Evolutionary conservation across 2,888 invertebrate genomes (phyloP).

Genomic region (Reticulitermes lucifugus): DNA sequence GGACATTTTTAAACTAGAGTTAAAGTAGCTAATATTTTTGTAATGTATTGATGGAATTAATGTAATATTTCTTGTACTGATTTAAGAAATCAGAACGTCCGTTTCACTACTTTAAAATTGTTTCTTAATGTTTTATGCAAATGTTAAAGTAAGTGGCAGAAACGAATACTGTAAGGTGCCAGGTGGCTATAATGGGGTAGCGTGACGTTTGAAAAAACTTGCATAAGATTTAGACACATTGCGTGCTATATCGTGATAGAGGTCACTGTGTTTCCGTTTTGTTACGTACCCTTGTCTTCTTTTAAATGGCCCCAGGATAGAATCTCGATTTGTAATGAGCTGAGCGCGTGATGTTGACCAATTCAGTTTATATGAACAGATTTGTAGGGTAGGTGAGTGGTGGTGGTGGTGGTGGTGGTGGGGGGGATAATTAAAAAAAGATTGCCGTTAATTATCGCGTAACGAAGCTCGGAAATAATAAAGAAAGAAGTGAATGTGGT

Average conservation of each 20-base stretch:
- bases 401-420: neutral
- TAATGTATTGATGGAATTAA: too few relatives aligned
- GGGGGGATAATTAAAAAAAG: constrained; percentile 11
- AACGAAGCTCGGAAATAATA: neutral
- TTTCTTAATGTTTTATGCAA: too few relatives aligned
- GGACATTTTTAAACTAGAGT: too few relatives aligned
- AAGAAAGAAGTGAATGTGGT: neutral
- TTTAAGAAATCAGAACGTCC: too few relatives aligned
- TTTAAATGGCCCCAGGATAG: neutral
- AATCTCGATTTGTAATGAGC: constrained; percentile 33
- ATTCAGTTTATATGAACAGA: constrained; percentile 32
- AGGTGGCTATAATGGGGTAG: neutral
- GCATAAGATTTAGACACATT: neutral
- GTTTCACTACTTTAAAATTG: too few relatives aligned
- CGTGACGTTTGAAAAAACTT: neutral
- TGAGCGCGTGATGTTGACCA: constrained; percentile 13
- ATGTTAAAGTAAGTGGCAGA: too few relatives aligned
- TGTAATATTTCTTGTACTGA: too few relatives aligned
- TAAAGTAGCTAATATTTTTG: too few relatives aligned
- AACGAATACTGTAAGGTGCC: too few relatives aligned
- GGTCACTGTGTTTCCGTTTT: constrained; percentile 15
- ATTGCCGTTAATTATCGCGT: constrained; percentile 24
- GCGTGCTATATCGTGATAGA: neutral
- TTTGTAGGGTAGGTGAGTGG: neutral
- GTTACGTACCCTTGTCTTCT: neutral